Base-by-base conservation (phyloP, 2,797 vertebrate species). In the Chloroceryle amazona region DNA sequence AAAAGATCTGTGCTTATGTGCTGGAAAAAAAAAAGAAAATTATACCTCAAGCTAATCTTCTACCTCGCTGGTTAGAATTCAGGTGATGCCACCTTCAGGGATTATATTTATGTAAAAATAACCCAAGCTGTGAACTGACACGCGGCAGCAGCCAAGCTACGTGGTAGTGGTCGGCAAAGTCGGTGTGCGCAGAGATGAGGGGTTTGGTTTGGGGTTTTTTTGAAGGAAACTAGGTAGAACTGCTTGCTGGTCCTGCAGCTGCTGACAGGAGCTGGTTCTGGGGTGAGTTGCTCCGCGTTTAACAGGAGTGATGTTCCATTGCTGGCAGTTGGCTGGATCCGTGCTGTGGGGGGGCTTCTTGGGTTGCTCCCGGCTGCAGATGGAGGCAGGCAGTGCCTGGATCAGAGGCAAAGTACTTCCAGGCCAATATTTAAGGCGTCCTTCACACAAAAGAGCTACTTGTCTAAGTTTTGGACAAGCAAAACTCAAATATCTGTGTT, bases 221-320 rank as follows among this genome's bases (percentile, higher is more conserved):
- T 12, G 20, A n/a, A n/a, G 54, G 54, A 8, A 55, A 21, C 12
- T n/a, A 21, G 31, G 8, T n/a, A 57, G 54, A 57, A n/a, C 54
- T 57, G 20, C 31, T 57, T 57, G 31, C 35, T 73, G 68, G 18
- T 31, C 1, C 0, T 2, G 35, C 3, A 6, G 5, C 6, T 37
- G 60, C 44, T 33, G 81, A 16, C 23, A 37, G 15, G 23, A 62
- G 47, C 8, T 2, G 9, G 6, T 15, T 70, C 80, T 57, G 0
- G 6, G 41, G 37, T 3, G 3, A 42, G 13, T 39, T 5, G 1
- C 37, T 29, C 39, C 9, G 11, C 2, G 1, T 16, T 37, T 46
- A 37, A 46, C 0, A 0, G 47, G 20, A 54, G 15, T 1, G 17
- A 21, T 1, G 11, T 3, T 8, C 25, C 81, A 28, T 28, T 1